Conservation (phyloP, 2,888 invertebrate genomes). For the Lottia gigantea region DNA sequence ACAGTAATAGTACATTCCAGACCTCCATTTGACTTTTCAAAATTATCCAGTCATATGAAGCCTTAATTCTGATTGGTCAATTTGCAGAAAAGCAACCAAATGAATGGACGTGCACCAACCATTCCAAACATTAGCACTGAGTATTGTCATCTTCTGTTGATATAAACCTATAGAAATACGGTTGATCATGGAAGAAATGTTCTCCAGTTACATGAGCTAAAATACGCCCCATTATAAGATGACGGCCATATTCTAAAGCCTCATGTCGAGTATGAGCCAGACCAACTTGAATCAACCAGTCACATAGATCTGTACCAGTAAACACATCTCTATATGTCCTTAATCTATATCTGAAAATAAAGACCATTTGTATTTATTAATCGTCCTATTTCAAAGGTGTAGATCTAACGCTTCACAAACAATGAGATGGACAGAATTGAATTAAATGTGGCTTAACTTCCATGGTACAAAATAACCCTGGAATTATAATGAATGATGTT, state of each 20-base stretch:
- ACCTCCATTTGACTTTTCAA: no score
- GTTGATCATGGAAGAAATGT: slow-evolving; percentile 84
- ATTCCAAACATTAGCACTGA: not conserved
- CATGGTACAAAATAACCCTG: no score
- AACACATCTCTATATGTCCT: slow-evolving; percentile 83
- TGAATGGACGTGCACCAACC: no score
- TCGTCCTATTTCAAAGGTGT: no score
- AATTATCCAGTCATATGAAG: no score
- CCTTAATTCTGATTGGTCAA: no score
- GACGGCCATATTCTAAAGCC: slow-evolving; percentile 84
- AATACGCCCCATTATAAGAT: slow-evolving; percentile 85
- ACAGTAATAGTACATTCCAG: no score
- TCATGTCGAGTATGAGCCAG: slow-evolving; percentile 82
- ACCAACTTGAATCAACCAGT: slow-evolving; percentile 86
- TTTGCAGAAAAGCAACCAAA: no score
- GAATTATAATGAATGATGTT: no score
- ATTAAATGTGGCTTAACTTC: no score
- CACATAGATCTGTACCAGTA: slow-evolving; percentile 83
- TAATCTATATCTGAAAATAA: slow-evolving; percentile 78
- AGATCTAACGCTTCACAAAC: no score
- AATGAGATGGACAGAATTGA: no score
- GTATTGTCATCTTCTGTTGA: slow-evolving; percentile 22
- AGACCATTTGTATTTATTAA: not conserved
- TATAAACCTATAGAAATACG: slow-evolving; percentile 80
- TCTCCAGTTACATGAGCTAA: slow-evolving; percentile 84